Base-by-base conservation (phyloP, 2,113 vertebrate species). In the Sarotherodon lohbergeri region DNA sequence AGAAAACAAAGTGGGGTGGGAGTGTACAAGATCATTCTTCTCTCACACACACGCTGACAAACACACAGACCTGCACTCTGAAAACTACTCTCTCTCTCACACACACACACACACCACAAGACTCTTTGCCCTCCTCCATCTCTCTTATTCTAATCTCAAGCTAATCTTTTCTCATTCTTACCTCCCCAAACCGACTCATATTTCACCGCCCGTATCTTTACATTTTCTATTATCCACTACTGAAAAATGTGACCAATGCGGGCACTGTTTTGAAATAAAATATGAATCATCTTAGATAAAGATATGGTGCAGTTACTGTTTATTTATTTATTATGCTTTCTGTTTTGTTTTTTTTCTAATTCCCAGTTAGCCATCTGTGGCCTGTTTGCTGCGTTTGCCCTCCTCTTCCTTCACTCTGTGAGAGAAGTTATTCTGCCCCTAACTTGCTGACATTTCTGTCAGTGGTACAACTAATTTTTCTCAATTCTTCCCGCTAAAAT, bases 141-240 rank as follows among this genome's bases (percentile, higher is more conserved):
- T 96, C 91, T 96, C 94, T 95, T 96, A 93, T 94, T 96, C 93
- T 96, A 95, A 96, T 96, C 95, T 95, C 91, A 91, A 91, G 36
- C 94, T 96, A 94, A 96, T 96, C 95, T 96, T 95, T 95, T 94
- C 93, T 94, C 94, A 93, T 95, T 94, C 94, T 94, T 94, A 95
- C 93, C 94, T 93, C 90, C 93, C 92, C 91, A 94, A 95, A 95
- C 93, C 86, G 82, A 88, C 93, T 95, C 96, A 95, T 96, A 96
- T 96, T 96, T 96, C 95, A 96, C 93, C 80, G 52, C 32, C 93
- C 88, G 76, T 96, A 95, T 94, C 95, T 95, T 96, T 95, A 94
- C 93, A 96, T 95, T 95, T 96, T 96, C 95, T 95, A 96, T 96
- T 96, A 96, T 96, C 94, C 95, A 39, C 91, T 24, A 82, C 90